A percentile compares a stretch with the other conserved stretches of the same genome.
phyloP scores from a whole-genome alignment of 2,113 vertebrate species.

The Azemiops feae region DNA sequence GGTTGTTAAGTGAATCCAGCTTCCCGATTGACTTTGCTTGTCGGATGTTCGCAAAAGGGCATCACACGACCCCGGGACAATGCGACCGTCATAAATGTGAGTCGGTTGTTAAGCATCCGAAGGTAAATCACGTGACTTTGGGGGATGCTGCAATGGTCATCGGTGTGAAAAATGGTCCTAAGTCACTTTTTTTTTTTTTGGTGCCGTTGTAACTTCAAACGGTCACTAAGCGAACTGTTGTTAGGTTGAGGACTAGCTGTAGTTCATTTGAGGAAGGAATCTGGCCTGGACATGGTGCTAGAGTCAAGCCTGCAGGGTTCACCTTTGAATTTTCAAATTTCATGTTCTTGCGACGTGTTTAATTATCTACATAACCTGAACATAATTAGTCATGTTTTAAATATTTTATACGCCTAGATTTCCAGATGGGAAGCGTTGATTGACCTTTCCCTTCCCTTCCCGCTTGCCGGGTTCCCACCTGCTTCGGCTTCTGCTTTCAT shows the following conservation, averaged over 20 bases:
- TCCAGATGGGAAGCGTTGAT: not conserved
- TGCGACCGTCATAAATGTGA: not conserved
- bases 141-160: not conserved
- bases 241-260: not conserved
- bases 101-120: not conserved
- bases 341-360: not conserved
- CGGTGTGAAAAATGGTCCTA: not conserved
- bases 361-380: not conserved
- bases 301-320: not conserved
- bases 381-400: not conserved
- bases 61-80: not conserved
- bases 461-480: not conserved
- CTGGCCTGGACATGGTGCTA: not conserved
- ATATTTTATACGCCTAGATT: not conserved
- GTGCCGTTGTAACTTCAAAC: not conserved
- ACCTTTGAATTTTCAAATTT: not conserved
- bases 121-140: not conserved
- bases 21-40: not conserved
- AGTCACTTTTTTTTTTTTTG: too few relatives aligned
- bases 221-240: not conserved
- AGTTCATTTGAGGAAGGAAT: not conserved
- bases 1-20: not conserved
- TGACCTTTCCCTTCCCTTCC: not conserved
- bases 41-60: not conserved
- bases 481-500: not conserved